A percentile compares a stretch with the other conserved stretches of the same genome.
Conservation (phyloP, 2,113 vertebrate species). For the Ammodytes marinus region DNA sequence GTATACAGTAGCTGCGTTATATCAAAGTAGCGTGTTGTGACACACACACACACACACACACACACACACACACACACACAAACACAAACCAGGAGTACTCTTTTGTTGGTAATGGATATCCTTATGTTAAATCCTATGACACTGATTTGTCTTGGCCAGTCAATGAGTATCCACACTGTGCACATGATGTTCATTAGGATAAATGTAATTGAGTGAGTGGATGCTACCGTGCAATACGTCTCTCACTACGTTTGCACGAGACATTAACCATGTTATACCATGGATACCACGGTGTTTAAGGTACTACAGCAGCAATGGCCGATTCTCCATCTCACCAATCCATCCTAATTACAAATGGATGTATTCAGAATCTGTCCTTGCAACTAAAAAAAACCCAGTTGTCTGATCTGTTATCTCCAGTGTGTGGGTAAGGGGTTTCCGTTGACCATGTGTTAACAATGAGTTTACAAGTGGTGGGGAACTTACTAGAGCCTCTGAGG, state of each 20-base stretch:
- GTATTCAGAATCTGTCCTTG: neutral
- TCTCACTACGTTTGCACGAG: conserved; percentile 30
- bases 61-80: conserved; percentile 19
- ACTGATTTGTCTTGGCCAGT: conserved; percentile 60
- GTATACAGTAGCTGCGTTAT: neutral
- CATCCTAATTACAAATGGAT: neutral
- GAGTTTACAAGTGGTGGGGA: conserved; percentile 1
- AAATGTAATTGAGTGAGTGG: conserved; percentile 45
- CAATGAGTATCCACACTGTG: conserved; percentile 49
- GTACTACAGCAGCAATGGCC: too few relatives aligned
- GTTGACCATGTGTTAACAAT: conserved; percentile 33
- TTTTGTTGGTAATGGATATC: conserved; percentile 10
- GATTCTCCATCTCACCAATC: neutral
- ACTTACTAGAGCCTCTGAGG: conserved; percentile 24
- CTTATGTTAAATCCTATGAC: conserved; percentile 60
- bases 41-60: conserved; percentile 18
- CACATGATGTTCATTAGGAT: conserved; percentile 68
- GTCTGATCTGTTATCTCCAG: neutral
- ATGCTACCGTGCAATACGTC: neutral
- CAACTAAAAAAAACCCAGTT: neutral
- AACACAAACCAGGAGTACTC: neutral
- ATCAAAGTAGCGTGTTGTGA: neutral
- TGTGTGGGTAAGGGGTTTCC: conserved; percentile 11
- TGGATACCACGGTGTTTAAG: conserved; percentile 7
- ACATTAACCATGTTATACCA: conserved; percentile 24